phyloP scores from a whole-genome alignment of 2,888 invertebrate genomes.

The Schizotus pectinicornis region DNA sequence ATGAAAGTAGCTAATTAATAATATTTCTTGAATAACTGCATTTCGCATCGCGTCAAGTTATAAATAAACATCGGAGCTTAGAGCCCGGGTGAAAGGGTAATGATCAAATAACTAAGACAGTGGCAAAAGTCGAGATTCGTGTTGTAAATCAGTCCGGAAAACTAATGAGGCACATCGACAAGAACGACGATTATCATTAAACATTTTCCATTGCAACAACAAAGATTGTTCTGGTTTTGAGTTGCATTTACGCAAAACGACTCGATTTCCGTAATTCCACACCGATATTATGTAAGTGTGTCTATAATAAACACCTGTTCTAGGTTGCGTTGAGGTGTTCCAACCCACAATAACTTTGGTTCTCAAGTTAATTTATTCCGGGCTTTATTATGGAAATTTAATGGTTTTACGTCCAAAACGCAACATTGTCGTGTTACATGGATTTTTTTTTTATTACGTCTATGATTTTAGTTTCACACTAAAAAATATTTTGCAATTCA shows the following conservation, averaged over 20 bases:
- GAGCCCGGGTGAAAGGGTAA: slow-evolving; percentile 12
- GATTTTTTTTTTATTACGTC: too few relatives aligned
- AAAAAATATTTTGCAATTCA: too few relatives aligned
- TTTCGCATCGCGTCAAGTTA: too few relatives aligned
- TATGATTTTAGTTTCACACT: too few relatives aligned
- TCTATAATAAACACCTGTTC: too few relatives aligned
- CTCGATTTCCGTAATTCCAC: slow-evolving; percentile 19
- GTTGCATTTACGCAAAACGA: slow-evolving; percentile 7
- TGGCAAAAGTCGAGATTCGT: slow-evolving; percentile 17
- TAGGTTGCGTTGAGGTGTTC: too few relatives aligned
- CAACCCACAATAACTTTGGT: too few relatives aligned
- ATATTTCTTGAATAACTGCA: neutral
- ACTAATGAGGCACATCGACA: slow-evolving; percentile 19
- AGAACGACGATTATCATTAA: slow-evolving; percentile 19
- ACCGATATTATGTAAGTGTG: neutral
- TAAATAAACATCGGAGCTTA: too few relatives aligned
- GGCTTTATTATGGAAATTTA: too few relatives aligned
- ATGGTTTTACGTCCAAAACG: too few relatives aligned
- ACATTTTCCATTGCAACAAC: slow-evolving; percentile 15
- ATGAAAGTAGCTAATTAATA: neutral
- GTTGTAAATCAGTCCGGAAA: slow-evolving; percentile 14
- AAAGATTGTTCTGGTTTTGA: slow-evolving; percentile 18
- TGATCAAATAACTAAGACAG: slow-evolving; percentile 14
- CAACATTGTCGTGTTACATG: too few relatives aligned
- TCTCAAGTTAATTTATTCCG: too few relatives aligned